Percentiles rank a stretch among this genome's conserved stretches.
Conservation (phyloP, 2,113 vertebrate genomes). For the Mola mola region DNA sequence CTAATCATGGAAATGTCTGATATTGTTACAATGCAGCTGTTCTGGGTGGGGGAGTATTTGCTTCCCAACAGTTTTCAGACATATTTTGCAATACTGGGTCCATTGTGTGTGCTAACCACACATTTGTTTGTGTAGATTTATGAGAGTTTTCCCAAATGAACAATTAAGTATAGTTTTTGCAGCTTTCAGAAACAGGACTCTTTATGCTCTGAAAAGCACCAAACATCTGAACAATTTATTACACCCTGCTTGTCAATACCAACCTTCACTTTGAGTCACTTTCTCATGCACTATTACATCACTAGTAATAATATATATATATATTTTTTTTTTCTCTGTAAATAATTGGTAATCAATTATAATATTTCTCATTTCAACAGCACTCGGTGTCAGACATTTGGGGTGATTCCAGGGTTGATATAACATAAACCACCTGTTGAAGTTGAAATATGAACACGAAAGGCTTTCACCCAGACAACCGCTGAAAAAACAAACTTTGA, state of each 20-base stretch:
- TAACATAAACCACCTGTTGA: conserved; percentile 20
- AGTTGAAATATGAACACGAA: conserved; percentile 5
- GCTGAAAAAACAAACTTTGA: conserved; percentile 64
- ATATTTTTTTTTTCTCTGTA: conserved; percentile 3
- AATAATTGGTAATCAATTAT: conserved; percentile 21
- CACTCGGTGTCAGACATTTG: conserved; percentile 5
- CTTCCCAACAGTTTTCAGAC: not conserved
- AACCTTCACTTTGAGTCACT: not conserved
- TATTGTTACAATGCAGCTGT: conserved; percentile 54
- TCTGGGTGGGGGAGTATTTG: conserved; percentile 21
- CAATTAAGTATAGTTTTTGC: no score
- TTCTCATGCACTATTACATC: conserved; percentile 7
- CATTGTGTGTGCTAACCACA: not conserved
- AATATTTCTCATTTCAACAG: conserved; percentile 2
- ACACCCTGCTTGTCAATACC: not conserved
- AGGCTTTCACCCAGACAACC: conserved; percentile 34
- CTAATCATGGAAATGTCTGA: conserved; percentile 60
- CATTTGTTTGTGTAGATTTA: no score
- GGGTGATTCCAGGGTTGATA: conserved; percentile 10
- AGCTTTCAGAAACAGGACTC: no score
- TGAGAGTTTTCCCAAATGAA: no score
- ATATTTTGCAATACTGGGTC: not conserved
- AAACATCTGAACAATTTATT: not conserved
- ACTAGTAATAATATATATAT: not conserved
- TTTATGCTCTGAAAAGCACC: not conserved